A percentile compares a stretch with the other conserved stretches of the same genome.
Conservation (phyloP, 2,888 invertebrate genomes). For the Catocala sponsa region DNA sequence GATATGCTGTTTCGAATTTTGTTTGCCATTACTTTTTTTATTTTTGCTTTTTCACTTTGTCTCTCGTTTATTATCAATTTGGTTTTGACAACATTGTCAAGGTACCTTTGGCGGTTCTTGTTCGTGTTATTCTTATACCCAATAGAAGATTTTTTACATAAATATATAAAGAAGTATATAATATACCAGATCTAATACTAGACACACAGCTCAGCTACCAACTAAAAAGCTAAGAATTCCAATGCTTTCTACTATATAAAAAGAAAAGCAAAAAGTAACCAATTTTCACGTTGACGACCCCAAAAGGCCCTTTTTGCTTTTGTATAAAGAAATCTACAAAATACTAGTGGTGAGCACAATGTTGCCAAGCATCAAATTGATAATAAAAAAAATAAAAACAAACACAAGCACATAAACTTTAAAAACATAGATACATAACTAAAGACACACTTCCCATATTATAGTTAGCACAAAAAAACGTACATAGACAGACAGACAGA, state of each 20-base stretch:
- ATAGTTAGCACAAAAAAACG: constrained; percentile 16
- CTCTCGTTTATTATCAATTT: constrained; percentile 83
- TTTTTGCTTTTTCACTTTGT: constrained; percentile 51
- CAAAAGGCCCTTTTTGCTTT: constrained; percentile 76
- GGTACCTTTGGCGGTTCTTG: constrained; percentile 52
- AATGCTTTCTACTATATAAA: constrained; percentile 72
- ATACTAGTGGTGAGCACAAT: constrained; percentile 82
- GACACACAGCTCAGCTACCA: constrained; percentile 79
- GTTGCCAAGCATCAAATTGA: constrained; percentile 88
- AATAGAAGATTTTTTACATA: constrained; percentile 63
- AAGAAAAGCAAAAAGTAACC: constrained; percentile 77
- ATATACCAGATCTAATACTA: constrained; percentile 54
- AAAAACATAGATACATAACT: constrained; percentile 57
- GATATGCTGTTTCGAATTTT: constrained; percentile 84
- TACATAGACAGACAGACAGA: too few relatives aligned
- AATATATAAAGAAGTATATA: constrained; percentile 63
- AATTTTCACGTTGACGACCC: constrained; percentile 51
- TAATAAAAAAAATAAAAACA: constrained; percentile 82
- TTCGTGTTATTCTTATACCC: constrained; percentile 52
- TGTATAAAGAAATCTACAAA: constrained; percentile 63
- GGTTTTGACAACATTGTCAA: constrained; percentile 86
- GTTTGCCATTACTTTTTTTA: constrained; percentile 60
- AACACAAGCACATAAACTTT: constrained; percentile 81
- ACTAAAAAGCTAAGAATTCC: constrained; percentile 77
- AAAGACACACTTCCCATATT: constrained; percentile 50